A percentile compares a stretch with the other conserved stretches of the same genome.
Evolutionary conservation across 1,140 invertebrate species (phyloP).

Genomic region (Pteromalus puparum): DNA sequence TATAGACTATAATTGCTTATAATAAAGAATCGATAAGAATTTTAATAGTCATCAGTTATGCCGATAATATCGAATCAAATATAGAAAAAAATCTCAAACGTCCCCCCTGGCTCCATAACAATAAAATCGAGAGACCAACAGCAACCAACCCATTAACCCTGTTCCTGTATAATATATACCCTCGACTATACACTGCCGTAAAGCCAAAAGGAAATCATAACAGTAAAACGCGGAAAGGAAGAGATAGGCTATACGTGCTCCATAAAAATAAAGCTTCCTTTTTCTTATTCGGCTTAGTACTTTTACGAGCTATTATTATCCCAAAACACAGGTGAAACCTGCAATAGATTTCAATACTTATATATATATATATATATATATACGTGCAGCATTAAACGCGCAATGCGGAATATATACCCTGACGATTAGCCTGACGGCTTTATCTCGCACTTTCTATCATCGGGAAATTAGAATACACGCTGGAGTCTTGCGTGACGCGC

Average conservation of each 20-base stretch:
- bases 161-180: background rate
- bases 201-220: background rate
- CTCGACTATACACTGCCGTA: background rate
- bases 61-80: too few relatives aligned
- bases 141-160: background rate
- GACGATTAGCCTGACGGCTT: constrained; percentile 8
- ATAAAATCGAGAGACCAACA: too few relatives aligned
- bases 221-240: background rate
- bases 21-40: too few relatives aligned
- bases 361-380: constrained; percentile 11
- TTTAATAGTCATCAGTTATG: too few relatives aligned
- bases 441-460: constrained; percentile 31
- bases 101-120: too few relatives aligned
- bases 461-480: constrained; percentile 29
- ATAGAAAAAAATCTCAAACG: too few relatives aligned
- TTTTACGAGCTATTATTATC: constrained; percentile 38
- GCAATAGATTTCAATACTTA: too few relatives aligned
- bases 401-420: constrained; percentile 4
- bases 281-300: background rate
- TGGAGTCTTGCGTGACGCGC: constrained; percentile 7
- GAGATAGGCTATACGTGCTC: background rate
- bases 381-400: background rate
- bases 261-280: background rate
- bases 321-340: constrained; percentile 50
- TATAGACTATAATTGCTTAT: too few relatives aligned